These are phyloP conservation scores for Abscondita cerata DNA, from an alignment of 2,888 invertebrate species.

Conservation along the genomic window DNA sequence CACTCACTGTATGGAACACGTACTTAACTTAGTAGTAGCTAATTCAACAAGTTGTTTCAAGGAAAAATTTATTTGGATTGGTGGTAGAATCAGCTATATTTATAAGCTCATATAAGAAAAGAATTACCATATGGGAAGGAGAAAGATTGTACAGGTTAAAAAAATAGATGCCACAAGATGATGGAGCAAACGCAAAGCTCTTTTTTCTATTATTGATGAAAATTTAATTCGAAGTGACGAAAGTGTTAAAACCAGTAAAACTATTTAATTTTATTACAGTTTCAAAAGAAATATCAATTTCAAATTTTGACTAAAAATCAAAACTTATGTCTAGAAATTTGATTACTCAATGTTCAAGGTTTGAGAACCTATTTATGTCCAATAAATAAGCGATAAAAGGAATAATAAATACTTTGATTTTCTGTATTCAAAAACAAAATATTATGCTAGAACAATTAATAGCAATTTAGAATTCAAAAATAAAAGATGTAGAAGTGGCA, in stretches of 20 bases:
- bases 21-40: not conserved
- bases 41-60: not conserved
- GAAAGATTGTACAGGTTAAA: too few relatives aligned
- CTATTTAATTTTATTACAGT: not conserved
- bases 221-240: not conserved
- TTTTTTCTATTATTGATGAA: not conserved
- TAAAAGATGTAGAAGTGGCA: too few relatives aligned
- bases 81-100: not conserved
- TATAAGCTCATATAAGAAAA: too few relatives aligned
- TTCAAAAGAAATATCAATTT: not conserved
- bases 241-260: not conserved
- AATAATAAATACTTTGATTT: too few relatives aligned
- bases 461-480: too few relatives aligned
- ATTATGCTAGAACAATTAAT: too few relatives aligned
- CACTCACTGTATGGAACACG: not conserved
- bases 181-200: not conserved
- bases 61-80: not conserved
- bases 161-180: not conserved
- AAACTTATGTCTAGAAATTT: not conserved
- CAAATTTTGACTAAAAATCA: not conserved
- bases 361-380: not conserved
- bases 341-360: not conserved
- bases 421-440: too few relatives aligned
- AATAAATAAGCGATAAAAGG: too few relatives aligned
- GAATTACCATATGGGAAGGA: too few relatives aligned